Percentiles rank a stretch among this genome's conserved stretches.
phyloP scores from a whole-genome alignment of 1,140 invertebrate genomes.

The Radopholus similis region DNA sequence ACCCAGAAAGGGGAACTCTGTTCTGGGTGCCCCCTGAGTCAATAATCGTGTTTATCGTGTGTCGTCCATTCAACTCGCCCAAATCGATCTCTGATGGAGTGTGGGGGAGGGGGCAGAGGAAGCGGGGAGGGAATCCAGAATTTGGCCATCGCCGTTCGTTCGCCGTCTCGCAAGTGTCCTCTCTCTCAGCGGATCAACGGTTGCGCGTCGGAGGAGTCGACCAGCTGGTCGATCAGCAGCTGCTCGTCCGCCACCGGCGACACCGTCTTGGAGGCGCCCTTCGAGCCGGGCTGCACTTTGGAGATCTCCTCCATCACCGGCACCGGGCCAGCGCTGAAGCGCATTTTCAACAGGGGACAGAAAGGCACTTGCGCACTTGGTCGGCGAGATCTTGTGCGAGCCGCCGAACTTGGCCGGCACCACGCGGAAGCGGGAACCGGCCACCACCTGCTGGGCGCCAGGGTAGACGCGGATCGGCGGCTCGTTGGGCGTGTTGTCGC shows the following conservation, averaged over 20 bases:
- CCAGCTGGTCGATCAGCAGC: constrained; percentile 10
- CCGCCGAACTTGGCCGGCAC: constrained; percentile 36
- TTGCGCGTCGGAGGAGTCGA: constrained; percentile 8
- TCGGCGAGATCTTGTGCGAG: constrained; percentile 39
- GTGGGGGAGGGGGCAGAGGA: too few species aligned
- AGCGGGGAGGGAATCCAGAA: too few species aligned
- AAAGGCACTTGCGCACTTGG: constrained; percentile 32
- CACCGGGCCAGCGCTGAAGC: constrained; percentile 45
- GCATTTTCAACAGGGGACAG: too few species aligned
- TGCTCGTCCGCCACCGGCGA: constrained; percentile 17
- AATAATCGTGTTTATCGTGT: too few species aligned
- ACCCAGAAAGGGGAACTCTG: too few species aligned
- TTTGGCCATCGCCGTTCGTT: not conserved
- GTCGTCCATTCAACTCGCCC: too few species aligned
- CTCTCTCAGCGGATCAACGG: constrained; percentile 8
- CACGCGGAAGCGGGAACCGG: constrained; percentile 29
- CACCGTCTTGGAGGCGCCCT: constrained; percentile 1
- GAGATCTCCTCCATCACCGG: constrained; percentile 58
- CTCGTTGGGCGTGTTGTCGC: constrained; percentile 58
- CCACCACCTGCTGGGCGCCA: not conserved
- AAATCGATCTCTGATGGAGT: too few species aligned
- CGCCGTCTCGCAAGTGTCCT: not conserved
- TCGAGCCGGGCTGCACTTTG: constrained; percentile 46
- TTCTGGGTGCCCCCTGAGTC: too few species aligned
- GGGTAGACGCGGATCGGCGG: constrained; percentile 56